Evolutionary conservation across 2,113 vertebrate species (phyloP), one percentile per base, ranked within the genome.

Genomic region (Chelonoidis abingdonii): DNA sequence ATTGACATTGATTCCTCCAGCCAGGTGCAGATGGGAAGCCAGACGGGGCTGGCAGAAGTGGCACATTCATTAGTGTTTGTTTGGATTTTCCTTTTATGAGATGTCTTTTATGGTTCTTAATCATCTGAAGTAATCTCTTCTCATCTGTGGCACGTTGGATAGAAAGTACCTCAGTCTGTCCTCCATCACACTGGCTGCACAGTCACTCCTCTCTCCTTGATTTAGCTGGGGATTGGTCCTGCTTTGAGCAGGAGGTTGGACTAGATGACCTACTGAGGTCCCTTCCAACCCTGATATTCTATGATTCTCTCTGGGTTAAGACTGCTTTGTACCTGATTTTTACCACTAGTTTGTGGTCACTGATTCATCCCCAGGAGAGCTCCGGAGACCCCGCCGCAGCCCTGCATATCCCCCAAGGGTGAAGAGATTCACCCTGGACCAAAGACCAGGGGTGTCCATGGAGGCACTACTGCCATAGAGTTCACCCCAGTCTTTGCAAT

Each of bases 81-180:
- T 19, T n/a, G 62, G 31, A 16, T 35, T 65, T 35, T 65, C 62
- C 50, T 75, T 24, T 17, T 22, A 19, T 19, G 44, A n/a, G 90
- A 21, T 5, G 4, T 0, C 57, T 76, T 19, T 3, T 59, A 22
- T 31, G 57, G 4, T 56, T 14, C 11, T 31, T 5, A 1, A 52
- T 89, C 38, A 44, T 25, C 72, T 79, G 75, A 89, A 25, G 31
- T 25, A 47, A 89, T 83, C 54, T 47, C 53, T 80, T 78, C 11
- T 27, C 24, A 27, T 44, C 10, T 22, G 21, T 65, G 54, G 81
- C 41, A 13, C 13, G 4, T 84, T 29, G 62, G 1, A 3, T 65
- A 86, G 83, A 88, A 82, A 88, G n/a, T 6, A 14, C 57, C 38
- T 41, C 56, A 41, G 1, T 35, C 88, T 85, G 2, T 2, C 82